Percentiles rank a stretch among this genome's conserved stretches.
phyloP scores from a whole-genome alignment of 2,888 invertebrate species.

The Nysson spinosus region DNA sequence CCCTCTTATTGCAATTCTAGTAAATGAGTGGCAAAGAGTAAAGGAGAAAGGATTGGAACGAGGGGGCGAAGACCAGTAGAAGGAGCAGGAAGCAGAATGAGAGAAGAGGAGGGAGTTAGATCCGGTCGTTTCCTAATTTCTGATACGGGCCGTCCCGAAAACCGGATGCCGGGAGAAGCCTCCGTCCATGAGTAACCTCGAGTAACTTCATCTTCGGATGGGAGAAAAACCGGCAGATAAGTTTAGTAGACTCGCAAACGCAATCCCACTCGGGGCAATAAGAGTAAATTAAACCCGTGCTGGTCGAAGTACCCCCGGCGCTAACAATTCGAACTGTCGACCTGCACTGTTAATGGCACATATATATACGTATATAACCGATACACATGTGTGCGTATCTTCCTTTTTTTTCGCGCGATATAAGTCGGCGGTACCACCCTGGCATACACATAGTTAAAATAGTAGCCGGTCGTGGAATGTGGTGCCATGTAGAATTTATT shows the following conservation, averaged over 20 bases:
- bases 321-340: slow-evolving; percentile 62
- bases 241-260: slow-evolving; percentile 34
- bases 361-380: slow-evolving; percentile 32
- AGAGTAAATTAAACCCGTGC: slow-evolving; percentile 56
- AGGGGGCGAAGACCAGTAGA: slow-evolving; percentile 18
- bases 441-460: slow-evolving; percentile 57
- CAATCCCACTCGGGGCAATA: slow-evolving; percentile 46
- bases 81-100: slow-evolving; percentile 4
- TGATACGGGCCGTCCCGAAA: slow-evolving; percentile 53
- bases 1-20: slow-evolving; percentile 64
- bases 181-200: slow-evolving; percentile 34
- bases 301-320: slow-evolving; percentile 22
- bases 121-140: slow-evolving; percentile 64
- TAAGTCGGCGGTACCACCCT: slow-evolving; percentile 38
- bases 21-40: slow-evolving; percentile 53
- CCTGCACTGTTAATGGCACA: slow-evolving; percentile 50
- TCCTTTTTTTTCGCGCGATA: slow-evolving; percentile 33
- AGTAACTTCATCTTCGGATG: slow-evolving; percentile 47
- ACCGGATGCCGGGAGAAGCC: slow-evolving; percentile 24
- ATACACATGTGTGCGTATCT: not conserved
- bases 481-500: slow-evolving; percentile 55
- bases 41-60: slow-evolving; percentile 6
- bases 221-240: slow-evolving; percentile 34
- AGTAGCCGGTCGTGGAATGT: slow-evolving; percentile 54
- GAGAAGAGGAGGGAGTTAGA: slow-evolving; percentile 24